A percentile compares a stretch with the other conserved stretches of the same genome.
These are phyloP conservation scores for Eupithecia exiguata DNA, from an alignment of 2,888 invertebrate genomes.

Conservation along the genomic window DNA sequence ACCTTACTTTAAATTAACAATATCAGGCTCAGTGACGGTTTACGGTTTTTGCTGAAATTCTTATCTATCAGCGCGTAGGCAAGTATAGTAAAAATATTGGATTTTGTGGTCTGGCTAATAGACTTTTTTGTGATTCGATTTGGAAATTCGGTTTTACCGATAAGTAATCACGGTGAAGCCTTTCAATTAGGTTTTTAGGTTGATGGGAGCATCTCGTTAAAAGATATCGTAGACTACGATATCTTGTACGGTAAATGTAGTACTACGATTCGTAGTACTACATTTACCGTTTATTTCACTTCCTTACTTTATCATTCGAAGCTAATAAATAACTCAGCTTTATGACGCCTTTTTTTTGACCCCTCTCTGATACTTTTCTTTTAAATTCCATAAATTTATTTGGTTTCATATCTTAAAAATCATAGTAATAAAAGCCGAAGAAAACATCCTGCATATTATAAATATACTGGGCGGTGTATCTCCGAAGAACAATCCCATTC, in stretches of 20 bases:
- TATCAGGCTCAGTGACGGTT: slow-evolving; percentile 43
- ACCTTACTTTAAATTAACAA: slow-evolving; percentile 60
- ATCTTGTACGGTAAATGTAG: too few relatives aligned
- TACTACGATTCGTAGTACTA: too few relatives aligned
- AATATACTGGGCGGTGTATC: background rate
- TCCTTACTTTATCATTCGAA: too few relatives aligned
- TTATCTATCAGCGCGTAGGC: background rate
- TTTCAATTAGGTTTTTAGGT: slow-evolving; percentile 15
- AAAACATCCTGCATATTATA: background rate
- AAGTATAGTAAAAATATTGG: background rate
- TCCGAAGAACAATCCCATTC: slow-evolving; percentile 12
- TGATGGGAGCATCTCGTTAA: slow-evolving; percentile 2
- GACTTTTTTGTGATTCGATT: slow-evolving; percentile 11
- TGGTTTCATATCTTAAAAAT: background rate
- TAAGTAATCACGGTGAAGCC: slow-evolving; percentile 10
- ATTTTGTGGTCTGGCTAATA: slow-evolving; percentile 9
- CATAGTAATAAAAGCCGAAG: background rate
- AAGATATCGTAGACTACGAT: too few relatives aligned
- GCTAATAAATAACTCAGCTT: too few relatives aligned
- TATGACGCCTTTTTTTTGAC: too few relatives aligned
- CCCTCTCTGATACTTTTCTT: background rate
- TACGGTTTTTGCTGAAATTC: slow-evolving; percentile 28
- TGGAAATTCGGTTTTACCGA: slow-evolving; percentile 10
- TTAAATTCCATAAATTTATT: background rate
- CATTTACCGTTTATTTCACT: background rate